Conservation (phyloP, 2,113 vertebrate species). For the Zapornia atra region DNA sequence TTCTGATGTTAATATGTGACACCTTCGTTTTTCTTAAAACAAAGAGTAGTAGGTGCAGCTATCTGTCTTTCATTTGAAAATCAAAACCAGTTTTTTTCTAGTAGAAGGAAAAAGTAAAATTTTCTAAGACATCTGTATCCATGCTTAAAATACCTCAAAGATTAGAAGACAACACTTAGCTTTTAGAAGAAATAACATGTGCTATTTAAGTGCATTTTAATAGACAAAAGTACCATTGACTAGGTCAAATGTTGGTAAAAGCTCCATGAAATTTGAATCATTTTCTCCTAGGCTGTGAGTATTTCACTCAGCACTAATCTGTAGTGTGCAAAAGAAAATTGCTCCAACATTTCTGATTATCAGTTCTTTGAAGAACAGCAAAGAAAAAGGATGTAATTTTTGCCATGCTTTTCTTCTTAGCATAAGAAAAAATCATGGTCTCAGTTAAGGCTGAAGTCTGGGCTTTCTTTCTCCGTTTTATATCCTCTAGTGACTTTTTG, state of each 20-base stretch:
- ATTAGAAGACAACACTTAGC: not conserved
- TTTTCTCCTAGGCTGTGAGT: not conserved
- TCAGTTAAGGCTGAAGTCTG: not conserved
- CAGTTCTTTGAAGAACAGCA: not conserved
- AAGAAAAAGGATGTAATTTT: not conserved
- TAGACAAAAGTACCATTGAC: not conserved
- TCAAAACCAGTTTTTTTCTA: not conserved
- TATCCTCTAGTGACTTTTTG: not conserved
- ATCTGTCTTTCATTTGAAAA: not conserved
- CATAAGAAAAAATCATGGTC: not conserved
- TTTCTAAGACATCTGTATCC: not conserved
- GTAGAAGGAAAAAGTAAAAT: not conserved
- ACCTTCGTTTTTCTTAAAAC: not conserved
- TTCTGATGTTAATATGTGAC: not conserved
- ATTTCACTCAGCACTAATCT: not conserved
- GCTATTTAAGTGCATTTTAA: conserved; percentile 19
- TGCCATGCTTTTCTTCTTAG: not conserved
- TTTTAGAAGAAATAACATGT: conserved; percentile 1
- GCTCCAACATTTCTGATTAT: not conserved
- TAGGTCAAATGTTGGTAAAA: conserved; percentile 2
- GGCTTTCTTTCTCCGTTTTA: not conserved
- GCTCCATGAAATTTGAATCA: not conserved
- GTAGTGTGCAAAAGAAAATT: conserved; percentile 2
- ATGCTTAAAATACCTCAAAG: not conserved
- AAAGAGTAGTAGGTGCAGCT: not conserved